Base-by-base conservation (phyloP, 1,140 invertebrate genomes). In the Branchinecta lindahli region DNA sequence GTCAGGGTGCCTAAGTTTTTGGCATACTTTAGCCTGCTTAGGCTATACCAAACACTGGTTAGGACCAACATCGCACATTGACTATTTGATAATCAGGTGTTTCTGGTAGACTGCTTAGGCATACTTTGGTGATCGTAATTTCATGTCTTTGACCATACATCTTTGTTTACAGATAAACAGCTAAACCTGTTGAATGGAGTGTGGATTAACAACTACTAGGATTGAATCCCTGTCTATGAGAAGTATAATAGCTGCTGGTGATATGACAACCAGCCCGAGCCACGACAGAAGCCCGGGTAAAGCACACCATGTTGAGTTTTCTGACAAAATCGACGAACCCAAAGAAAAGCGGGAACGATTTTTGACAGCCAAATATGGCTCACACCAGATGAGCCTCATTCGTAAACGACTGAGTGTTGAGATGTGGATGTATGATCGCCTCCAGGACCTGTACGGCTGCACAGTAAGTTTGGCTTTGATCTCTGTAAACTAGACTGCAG, bases 341-440 rank as follows among this genome's bases (percentile, higher is more conserved):
- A 91, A 91, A 78, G 89, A 92, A 78, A 84, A 89, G 20, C 81
- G 90, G 46, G 91, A 95, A 80, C 94, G 95, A 80, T 96, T 96
- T 80, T 85, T 96, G 72, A 96, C 94, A 46, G 93, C 94, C 72
- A 96, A 96, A 79, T 97, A 96, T 77, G 93, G 93, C 70, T 89
- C 89, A 73, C 94, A 96, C 82, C 94, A 96, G 82, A 97, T 96
- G 94, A 91, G 87, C 75, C 85, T 96, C 72, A 97, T 97, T 75
- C 85, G 93, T 73, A 96, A 96, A 81, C 83, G 94, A 77, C 82
- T 96, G 70, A 88, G 89, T 10, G 94, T 96, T 9, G 94, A 97
- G 81, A 95, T 96, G 90, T 96, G 94, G 94, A 85, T 97, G 65
- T 96, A 94, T 79, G 93, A 96, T 77, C 88, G 95, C 79, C 83